Percentiles rank a stretch among this genome's conserved stretches.
phyloP scores from a whole-genome alignment of 2,113 vertebrate species.

The Garra rufa region DNA sequence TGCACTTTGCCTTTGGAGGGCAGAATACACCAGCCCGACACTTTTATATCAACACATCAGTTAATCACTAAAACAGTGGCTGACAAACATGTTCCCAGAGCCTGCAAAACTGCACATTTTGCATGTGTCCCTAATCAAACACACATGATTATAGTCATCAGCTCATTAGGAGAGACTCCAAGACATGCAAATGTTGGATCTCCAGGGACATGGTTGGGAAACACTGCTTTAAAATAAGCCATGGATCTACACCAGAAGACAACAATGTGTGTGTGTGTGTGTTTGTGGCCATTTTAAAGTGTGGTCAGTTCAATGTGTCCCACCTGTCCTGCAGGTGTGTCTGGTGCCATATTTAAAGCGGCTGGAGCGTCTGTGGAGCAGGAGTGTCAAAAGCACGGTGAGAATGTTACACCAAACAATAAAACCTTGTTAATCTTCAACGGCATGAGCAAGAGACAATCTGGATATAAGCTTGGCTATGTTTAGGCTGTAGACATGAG shows the following conservation, averaged over 20 bases:
- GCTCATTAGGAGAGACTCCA: background rate
- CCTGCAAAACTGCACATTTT: no score
- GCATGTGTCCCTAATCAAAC: background rate
- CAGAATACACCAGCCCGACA: background rate
- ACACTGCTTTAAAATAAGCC: background rate
- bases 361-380: constrained; percentile 60
- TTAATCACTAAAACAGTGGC: background rate
- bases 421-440: background rate
- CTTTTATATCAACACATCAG: background rate
- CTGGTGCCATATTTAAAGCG: constrained; percentile 64
- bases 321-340: constrained; percentile 60
- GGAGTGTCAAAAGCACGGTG: constrained; percentile 60
- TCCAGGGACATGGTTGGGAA: background rate
- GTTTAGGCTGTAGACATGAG: background rate
- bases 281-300: background rate
- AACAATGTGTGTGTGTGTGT: background rate
- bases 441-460: background rate
- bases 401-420: constrained; percentile 2
- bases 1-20: no score
- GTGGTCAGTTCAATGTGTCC: background rate
- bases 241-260: background rate
- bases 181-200: background rate
- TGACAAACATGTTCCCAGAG: background rate
- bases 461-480: background rate
- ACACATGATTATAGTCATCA: background rate